Base-by-base conservation (phyloP, 2,888 invertebrate species). In the Meta bourneti region DNA sequence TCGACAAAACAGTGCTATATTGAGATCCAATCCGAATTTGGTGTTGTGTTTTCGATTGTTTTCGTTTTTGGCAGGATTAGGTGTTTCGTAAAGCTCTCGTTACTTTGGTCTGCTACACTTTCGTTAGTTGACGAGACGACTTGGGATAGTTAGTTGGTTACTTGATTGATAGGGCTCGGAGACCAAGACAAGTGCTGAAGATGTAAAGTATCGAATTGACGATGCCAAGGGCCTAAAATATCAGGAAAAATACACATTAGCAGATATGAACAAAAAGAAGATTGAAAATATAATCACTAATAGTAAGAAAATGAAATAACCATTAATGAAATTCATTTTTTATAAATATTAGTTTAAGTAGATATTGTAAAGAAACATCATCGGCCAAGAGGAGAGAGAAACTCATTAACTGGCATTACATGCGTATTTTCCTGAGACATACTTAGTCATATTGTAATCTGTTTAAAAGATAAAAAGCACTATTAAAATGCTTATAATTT, bases 181-280 rank as follows among this genome's bases (percentile, higher is more conserved):
- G 85, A 61, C 92, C 92, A 54, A 92, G 89, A 49, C 92, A 85
- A 7, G 89, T 92, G 69, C 92, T 92, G 89, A 92, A 92, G 54
- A 92, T 79, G 72, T 92, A 92, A 16, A 92, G 78, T 20, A 92
- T 86, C 7, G 92, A 85, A 20, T 92, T 92, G 34, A 92, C 92
- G n/a, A 92, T 92, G 7, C 89, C 92, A 13, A 92, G n/a, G 69
- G 92, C 92, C 92, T 92, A 84, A 54, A 77, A 61, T 61, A 61
- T 5, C 61, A 61, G 34, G 34, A 1, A 34, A 34, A 34, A 34
- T 34, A 4, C 34, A 34, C 4, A 2, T 7, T 19, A 72, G 8
- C 16, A 13, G 34, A 84, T 52, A 20, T 19, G 11, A 61, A n/a
- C n/a, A 61, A 61, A 54, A 7, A 80, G 19, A 2, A 80, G 0